Evolutionary conservation across 2,113 vertebrate species (phyloP), one percentile per base, ranked within the genome.

Genomic region (Dendropsophus ebraccatus): DNA sequence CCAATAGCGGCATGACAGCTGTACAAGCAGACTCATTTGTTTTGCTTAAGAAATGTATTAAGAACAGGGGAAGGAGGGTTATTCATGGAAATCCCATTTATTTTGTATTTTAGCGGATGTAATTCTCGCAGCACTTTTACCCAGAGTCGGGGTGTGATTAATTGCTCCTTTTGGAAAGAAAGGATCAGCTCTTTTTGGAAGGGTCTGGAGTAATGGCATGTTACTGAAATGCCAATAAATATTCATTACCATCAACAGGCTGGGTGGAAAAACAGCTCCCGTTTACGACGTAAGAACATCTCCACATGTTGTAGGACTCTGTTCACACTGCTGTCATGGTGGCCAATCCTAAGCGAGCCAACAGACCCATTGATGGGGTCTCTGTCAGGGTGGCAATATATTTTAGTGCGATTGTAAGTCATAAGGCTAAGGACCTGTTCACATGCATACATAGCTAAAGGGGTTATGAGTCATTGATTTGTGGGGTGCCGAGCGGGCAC

Each of bases 11-110:
- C 54, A 47, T 67, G 62, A 69, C 60, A 67, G 60, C 47, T 82
- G 50, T 83, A 69, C 45, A 23, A 56, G 49, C 30, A 72, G 80
- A 65, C 80, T 82, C 62, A 69, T 72, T 83, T 83, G n/a, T 70
- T 72, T 83, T 83, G 21, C 54, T 83, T 70, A 54, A 54, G 19
- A 54, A 47, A 72, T 72, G 14, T 83, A 83, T 72, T 5, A 30
- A 72, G 49, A 54, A n/a, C 67, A 16, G 45, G 30, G 28, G 52
- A 83, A 83, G 81, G 65, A 83, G 81, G 45, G 62, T 83, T 70
- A 70, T 83, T 83, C 62, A 83, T 41, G 81, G 62, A 72, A 83
- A 83, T 70, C 62, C 47, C 50, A 83, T 74, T 73, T 83, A 74
- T 58, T 70, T 74, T 37, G 69, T 56, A 83, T 74, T 73, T 83